phyloP scores from a whole-genome alignment of 2,888 invertebrate genomes.

The Sepiola atlantica region DNA sequence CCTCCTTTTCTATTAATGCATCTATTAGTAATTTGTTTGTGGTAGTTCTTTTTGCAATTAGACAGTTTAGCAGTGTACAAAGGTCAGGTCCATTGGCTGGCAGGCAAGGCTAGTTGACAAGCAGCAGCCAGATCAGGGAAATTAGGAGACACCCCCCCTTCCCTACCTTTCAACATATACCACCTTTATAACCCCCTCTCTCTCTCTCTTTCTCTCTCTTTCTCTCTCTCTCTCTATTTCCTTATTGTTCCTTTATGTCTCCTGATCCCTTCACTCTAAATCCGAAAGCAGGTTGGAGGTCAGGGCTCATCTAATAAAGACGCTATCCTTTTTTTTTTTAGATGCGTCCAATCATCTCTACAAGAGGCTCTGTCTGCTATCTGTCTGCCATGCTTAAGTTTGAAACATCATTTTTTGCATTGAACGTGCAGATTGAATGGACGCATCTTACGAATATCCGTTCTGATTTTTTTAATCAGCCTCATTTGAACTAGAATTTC shows the following conservation, averaged over 20 bases:
- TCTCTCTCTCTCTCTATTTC: not conserved
- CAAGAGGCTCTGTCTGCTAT: no score
- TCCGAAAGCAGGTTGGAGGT: constrained; percentile 12
- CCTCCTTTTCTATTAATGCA: not conserved
- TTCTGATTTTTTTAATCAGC: no score
- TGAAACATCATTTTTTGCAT: no score
- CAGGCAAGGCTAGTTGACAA: not conserved
- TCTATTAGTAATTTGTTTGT: constrained; percentile 32
- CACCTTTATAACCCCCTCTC: not conserved
- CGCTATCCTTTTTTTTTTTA: not conserved
- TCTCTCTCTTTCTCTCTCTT: not conserved
- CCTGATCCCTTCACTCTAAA: not conserved
- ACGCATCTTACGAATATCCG: no score
- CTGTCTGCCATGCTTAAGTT: no score
- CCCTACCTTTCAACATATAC: not conserved
- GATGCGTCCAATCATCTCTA: no score
- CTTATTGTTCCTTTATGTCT: not conserved
- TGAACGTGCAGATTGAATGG: no score
- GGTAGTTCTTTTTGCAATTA: constrained; percentile 23
- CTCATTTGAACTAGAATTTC: not conserved
- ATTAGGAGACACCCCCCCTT: constrained; percentile 23
- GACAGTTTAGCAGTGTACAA: constrained; percentile 19
- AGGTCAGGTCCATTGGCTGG: constrained; percentile 21
- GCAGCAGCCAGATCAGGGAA: constrained; percentile 32
- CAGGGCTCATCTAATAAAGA: not conserved